A percentile compares a stretch with the other conserved stretches of the same genome.
These are phyloP conservation scores for Etheostoma perlongum DNA, from an alignment of 2,797 vertebrate genomes.

Conservation along the genomic window DNA sequence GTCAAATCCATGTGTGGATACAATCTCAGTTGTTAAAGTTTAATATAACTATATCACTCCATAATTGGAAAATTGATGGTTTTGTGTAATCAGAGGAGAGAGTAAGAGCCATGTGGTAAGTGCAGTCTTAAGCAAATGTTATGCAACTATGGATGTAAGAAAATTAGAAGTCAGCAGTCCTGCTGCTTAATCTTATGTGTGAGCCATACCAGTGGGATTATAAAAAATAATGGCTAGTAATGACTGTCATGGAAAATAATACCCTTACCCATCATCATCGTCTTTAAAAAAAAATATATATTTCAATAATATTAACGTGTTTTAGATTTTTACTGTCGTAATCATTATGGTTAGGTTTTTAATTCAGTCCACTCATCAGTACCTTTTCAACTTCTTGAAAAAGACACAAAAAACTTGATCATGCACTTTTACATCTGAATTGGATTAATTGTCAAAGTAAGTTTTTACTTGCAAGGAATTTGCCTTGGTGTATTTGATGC, in stretches of 20 bases:
- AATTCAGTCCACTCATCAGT: background rate
- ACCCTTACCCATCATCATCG: background rate
- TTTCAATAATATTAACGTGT: constrained; percentile 1
- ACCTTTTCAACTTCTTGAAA: constrained; percentile 9
- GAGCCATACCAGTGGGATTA: constrained; percentile 28
- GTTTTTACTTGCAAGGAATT: too few relatives aligned
- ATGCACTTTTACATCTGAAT: background rate
- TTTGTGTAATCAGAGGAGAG: constrained; percentile 53
- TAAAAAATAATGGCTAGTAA: constrained; percentile 15
- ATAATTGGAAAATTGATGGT: constrained; percentile 60
- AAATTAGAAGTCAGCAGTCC: constrained; percentile 66
- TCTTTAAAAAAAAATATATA: background rate
- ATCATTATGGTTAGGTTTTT: background rate
- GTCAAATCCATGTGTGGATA: constrained; percentile 61
- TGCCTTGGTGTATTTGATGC: too few relatives aligned
- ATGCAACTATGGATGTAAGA: constrained; percentile 45
- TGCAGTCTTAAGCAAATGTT: constrained; percentile 56
- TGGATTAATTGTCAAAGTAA: too few relatives aligned
- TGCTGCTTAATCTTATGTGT: constrained; percentile 33
- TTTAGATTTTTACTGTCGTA: background rate
- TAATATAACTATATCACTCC: constrained; percentile 67
- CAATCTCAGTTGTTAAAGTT: constrained; percentile 66
- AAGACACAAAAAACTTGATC: background rate
- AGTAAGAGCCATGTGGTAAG: constrained; percentile 39
- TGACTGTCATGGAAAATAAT: constrained; percentile 19